Evolutionary conservation across 2,888 invertebrate genomes (phyloP).

Genomic region (Merodon equestris): DNA sequence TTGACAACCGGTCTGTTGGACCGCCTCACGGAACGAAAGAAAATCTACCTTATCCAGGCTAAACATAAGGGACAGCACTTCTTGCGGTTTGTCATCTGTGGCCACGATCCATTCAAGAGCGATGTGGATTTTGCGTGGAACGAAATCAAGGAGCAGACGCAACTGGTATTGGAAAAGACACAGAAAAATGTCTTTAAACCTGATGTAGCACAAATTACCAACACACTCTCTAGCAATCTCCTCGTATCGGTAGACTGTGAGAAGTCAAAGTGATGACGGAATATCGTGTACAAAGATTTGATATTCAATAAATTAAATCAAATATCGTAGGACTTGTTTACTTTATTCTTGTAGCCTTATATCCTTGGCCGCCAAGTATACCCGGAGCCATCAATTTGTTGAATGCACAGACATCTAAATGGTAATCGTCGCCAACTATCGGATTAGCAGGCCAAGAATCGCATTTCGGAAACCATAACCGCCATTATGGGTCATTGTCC

Average conservation of each 20-base stretch:
- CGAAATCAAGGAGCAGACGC: constrained; percentile 83
- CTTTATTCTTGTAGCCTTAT: too few species aligned
- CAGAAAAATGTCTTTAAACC: constrained; percentile 8
- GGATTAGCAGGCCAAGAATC: constrained; percentile 23
- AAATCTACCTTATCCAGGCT: constrained; percentile 90
- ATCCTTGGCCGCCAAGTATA: too few species aligned
- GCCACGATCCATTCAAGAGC: constrained; percentile 83
- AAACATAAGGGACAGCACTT: constrained; percentile 84
- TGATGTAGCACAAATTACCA: constrained; percentile 29
- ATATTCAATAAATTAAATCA: too few species aligned
- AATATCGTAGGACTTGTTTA: too few species aligned
- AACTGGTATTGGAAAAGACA: constrained; percentile 72
- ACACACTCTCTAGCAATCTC: constrained; percentile 30
- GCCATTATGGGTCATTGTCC: constrained; percentile 44
- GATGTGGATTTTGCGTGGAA: constrained; percentile 88
- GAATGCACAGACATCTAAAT: constrained; percentile 37
- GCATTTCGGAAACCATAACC: constrained; percentile 30
- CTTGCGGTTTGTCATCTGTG: constrained; percentile 90
- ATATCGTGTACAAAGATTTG: too few species aligned
- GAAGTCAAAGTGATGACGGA: constrained; percentile 32
- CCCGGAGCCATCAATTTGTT: too few species aligned
- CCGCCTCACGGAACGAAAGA: constrained; percentile 86
- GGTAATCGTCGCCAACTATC: constrained; percentile 42
- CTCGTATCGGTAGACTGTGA: constrained; percentile 21
- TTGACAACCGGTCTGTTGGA: constrained; percentile 86